These are phyloP conservation scores for Lates japonicus DNA, from an alignment of 2,797 vertebrate species.

Conservation along the genomic window DNA sequence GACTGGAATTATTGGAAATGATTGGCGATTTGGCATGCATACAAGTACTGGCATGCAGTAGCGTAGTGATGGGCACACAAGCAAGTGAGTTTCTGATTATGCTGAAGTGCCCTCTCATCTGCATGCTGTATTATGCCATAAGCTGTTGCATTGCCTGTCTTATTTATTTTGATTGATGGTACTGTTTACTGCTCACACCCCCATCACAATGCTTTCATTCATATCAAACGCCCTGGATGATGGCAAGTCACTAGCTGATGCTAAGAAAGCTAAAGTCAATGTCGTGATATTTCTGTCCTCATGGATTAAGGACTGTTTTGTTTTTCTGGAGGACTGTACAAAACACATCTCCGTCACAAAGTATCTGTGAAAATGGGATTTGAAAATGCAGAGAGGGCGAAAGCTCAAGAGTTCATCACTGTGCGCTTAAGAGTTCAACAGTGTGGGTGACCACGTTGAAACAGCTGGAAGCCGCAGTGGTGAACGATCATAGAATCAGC, in stretches of 20 bases:
- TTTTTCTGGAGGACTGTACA: neutral
- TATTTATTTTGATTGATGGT: conserved; percentile 61
- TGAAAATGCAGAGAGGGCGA: conserved; percentile 26
- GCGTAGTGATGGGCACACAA: conserved; percentile 8
- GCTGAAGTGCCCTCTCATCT: conserved; percentile 48
- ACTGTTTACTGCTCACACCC: conserved; percentile 44
- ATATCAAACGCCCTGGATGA: conserved; percentile 35
- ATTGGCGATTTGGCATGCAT: conserved; percentile 32
- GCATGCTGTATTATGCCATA: conserved; percentile 10
- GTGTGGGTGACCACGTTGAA: conserved; percentile 17
- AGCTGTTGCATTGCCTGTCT: conserved; percentile 45
- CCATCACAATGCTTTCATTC: conserved; percentile 36
- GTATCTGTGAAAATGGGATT: conserved; percentile 13
- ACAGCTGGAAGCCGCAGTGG: neutral
- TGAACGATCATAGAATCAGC: neutral
- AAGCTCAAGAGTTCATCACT: neutral
- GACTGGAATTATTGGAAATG: conserved; percentile 10
- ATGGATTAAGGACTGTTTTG: neutral
- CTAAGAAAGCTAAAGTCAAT: conserved; percentile 29
- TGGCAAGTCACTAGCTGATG: conserved; percentile 17
- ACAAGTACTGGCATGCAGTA: conserved; percentile 3
- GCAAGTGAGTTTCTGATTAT: conserved; percentile 43
- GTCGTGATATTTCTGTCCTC: conserved; percentile 10
- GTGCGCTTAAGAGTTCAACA: conserved; percentile 6
- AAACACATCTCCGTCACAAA: conserved; percentile 11